phyloP scores from a whole-genome alignment of 1,140 invertebrate species.

The Anthonomus grandis region DNA sequence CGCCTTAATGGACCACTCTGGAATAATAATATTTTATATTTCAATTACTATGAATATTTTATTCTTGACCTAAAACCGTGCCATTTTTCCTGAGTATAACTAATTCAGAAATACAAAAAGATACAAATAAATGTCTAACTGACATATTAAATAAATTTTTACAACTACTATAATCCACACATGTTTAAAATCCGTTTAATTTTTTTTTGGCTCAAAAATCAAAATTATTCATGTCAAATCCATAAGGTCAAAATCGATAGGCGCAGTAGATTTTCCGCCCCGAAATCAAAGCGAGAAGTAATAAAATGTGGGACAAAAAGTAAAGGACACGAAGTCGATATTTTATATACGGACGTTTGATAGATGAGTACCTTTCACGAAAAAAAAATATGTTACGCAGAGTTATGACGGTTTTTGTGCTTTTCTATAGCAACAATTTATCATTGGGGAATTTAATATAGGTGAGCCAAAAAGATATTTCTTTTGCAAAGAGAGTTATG shows the following conservation, averaged over 20 bases:
- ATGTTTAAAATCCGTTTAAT: too few relatives aligned
- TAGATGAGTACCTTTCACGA: slow-evolving; percentile 27
- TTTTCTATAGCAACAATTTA: slow-evolving; percentile 13
- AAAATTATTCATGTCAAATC: slow-evolving; percentile 33
- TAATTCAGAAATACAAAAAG: too few relatives aligned
- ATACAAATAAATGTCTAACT: too few relatives aligned
- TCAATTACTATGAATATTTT: too few relatives aligned
- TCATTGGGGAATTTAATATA: slow-evolving; percentile 23
- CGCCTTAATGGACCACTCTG: too few relatives aligned
- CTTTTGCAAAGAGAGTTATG: slow-evolving; percentile 4
- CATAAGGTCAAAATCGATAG: slow-evolving; percentile 24
- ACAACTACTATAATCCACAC: too few relatives aligned
- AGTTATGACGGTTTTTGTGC: slow-evolving; percentile 24
- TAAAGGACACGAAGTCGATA: slow-evolving; percentile 13
- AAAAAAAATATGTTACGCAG: slow-evolving; percentile 21
- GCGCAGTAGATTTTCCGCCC: slow-evolving; percentile 22
- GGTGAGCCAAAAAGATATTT: slow-evolving; percentile 6
- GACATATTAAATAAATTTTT: too few relatives aligned
- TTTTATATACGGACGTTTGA: slow-evolving; percentile 31
- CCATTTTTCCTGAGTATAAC: too few relatives aligned
- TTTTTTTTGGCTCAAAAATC: too few relatives aligned
- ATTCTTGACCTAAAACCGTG: too few relatives aligned
- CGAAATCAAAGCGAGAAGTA: slow-evolving; percentile 32
- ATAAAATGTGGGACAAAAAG: slow-evolving; percentile 25
- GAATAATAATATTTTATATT: too few relatives aligned